Conservation (phyloP, 1,140 invertebrate species). For the Contarinia nasturtii region DNA sequence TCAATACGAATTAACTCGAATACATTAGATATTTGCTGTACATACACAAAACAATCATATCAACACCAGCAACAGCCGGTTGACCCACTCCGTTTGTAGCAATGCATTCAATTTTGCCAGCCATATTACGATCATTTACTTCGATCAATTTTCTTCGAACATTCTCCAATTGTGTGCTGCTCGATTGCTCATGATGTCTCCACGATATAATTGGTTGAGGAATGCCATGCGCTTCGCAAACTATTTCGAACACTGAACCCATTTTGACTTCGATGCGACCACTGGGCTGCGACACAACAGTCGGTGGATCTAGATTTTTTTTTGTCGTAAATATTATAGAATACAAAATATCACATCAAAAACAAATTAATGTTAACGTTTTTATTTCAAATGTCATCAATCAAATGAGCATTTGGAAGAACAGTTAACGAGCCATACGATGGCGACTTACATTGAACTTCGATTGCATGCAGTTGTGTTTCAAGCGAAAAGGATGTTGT, state of each 20-base stretch:
- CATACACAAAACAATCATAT: slow-evolving; percentile 38
- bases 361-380: not conserved
- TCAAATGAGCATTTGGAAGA: not conserved
- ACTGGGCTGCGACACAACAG: slow-evolving; percentile 40
- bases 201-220: slow-evolving; percentile 47
- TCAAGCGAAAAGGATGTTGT: slow-evolving; percentile 32
- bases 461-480: slow-evolving; percentile 47
- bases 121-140: slow-evolving; percentile 38
- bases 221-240: slow-evolving; percentile 42
- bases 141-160: slow-evolving; percentile 40
- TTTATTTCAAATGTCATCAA: not conserved
- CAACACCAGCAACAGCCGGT: slow-evolving; percentile 36
- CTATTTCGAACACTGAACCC: slow-evolving; percentile 46
- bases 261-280: slow-evolving; percentile 48
- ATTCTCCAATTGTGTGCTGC: slow-evolving; percentile 35
- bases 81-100: slow-evolving; percentile 55
- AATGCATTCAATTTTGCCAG: slow-evolving; percentile 49
- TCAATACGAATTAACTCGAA: not conserved
- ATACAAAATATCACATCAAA: too few species aligned
- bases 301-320: slow-evolving; percentile 35
- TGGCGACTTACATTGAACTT: slow-evolving; percentile 60
- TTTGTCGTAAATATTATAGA: not conserved
- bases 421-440: slow-evolving; percentile 4
- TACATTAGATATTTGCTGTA: slow-evolving; percentile 3
- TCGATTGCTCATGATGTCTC: slow-evolving; percentile 35